phyloP scores from a whole-genome alignment of 2,888 invertebrate genomes.

The Carpatolechia fugitivella region DNA sequence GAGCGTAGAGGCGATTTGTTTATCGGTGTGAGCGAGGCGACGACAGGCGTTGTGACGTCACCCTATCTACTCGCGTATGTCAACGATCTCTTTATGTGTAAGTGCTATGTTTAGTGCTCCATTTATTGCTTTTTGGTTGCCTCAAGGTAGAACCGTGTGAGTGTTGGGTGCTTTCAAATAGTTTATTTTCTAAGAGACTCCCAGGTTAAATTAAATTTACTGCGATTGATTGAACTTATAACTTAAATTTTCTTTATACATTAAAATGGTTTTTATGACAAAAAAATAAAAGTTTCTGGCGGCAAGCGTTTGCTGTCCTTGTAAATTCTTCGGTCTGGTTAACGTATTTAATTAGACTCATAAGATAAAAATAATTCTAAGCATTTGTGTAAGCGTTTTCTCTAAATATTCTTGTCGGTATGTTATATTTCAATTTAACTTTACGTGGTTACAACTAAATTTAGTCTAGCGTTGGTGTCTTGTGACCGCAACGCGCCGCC shows the following conservation, averaged over 20 bases:
- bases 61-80: conserved; percentile 57
- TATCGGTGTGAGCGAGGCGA: conserved; percentile 63
- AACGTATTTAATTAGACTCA: neutral
- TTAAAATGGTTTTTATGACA: too few species aligned
- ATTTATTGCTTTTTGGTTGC: conserved; percentile 68
- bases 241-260: too few species aligned
- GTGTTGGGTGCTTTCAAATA: conserved; percentile 1
- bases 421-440: neutral
- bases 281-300: too few species aligned
- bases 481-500: conserved; percentile 38
- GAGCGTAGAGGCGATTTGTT: conserved; percentile 69
- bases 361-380: neutral
- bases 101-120: conserved; percentile 68
- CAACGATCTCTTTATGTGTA: conserved; percentile 67
- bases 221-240: neutral
- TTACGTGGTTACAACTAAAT: conserved; percentile 9
- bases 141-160: conserved; percentile 34
- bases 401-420: neutral
- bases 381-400: too few species aligned
- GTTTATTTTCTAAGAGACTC: neutral
- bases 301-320: too few species aligned
- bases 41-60: conserved; percentile 54
- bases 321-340: neutral
- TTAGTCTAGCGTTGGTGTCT: conserved; percentile 17
- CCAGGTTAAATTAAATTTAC: neutral